Percentiles rank a stretch among this genome's conserved stretches.
These are phyloP conservation scores for Emydocephalus ijimae DNA, from an alignment of 2,113 vertebrate species.

Conservation along the genomic window DNA sequence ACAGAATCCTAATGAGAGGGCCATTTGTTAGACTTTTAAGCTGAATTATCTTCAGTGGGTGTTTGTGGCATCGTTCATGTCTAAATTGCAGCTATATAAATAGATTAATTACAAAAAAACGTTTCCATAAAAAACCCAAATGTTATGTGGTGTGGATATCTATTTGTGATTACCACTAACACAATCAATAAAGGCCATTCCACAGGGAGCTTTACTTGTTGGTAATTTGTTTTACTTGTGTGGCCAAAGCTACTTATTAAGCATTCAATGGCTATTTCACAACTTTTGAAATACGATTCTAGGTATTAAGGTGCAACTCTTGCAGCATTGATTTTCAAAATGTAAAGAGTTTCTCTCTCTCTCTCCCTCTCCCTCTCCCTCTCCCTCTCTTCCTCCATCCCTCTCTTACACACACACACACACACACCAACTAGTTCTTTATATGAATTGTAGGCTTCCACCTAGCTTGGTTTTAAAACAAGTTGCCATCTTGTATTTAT, in stretches of 20 bases:
- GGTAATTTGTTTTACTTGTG: background rate
- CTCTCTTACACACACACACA: no score
- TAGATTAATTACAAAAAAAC: background rate
- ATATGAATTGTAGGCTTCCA: background rate
- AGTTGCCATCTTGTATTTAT: background rate
- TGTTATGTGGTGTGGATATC: background rate
- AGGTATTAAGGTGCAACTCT: background rate
- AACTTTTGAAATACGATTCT: background rate
- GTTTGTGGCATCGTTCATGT: background rate
- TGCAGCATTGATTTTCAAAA: background rate
- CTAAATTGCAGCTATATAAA: background rate
- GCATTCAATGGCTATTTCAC: background rate
- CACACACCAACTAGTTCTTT: background rate
- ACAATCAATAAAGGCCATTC: background rate
- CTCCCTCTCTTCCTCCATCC: fast-evolving
- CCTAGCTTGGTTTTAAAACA: background rate
- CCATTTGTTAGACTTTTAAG: background rate
- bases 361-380: no score
- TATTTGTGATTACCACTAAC: background rate
- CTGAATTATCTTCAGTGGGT: background rate
- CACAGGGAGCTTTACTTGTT: background rate
- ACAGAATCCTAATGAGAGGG: background rate
- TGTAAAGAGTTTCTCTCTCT: background rate
- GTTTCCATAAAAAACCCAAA: background rate
- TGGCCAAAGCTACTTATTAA: background rate